A percentile compares a stretch with the other conserved stretches of the same genome.
Evolutionary conservation across 2,113 vertebrate genomes (phyloP).

Genomic region (Peromyscus maniculatus): DNA sequence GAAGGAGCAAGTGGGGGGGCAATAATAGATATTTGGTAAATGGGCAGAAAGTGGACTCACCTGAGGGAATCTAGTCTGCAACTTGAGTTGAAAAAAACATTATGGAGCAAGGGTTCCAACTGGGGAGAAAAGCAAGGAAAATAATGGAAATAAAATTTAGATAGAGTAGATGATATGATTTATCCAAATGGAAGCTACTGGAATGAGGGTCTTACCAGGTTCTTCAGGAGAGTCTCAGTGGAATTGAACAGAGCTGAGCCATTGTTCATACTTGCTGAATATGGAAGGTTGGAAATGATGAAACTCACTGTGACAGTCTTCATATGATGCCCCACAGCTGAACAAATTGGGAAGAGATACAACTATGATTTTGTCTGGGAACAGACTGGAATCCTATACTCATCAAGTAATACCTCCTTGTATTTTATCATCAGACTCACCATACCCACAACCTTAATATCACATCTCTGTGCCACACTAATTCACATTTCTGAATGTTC

Average conservation of each 20-base stretch:
- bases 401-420: neutral
- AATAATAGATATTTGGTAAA: neutral
- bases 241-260: slow-evolving; percentile 74
- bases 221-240: slow-evolving; percentile 66
- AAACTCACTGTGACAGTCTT: slow-evolving; percentile 81
- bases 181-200: neutral
- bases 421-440: neutral
- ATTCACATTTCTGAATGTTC: neutral
- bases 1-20: neutral
- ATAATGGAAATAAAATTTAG: neutral
- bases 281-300: slow-evolving; percentile 84
- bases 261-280: slow-evolving; percentile 68
- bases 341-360: neutral
- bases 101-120: slow-evolving; percentile 79
- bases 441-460: neutral
- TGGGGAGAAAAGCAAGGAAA: slow-evolving; percentile 67
- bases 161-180: neutral
- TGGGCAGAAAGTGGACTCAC: slow-evolving; percentile 64
- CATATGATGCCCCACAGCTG: neutral
- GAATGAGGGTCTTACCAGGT: slow-evolving; percentile 53
- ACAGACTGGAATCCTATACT: neutral
- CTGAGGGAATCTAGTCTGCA: slow-evolving; percentile 78
- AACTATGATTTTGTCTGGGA: neutral
- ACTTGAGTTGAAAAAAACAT: slow-evolving; percentile 65
- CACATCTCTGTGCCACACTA: neutral